Evolutionary conservation across 2,888 invertebrate species (phyloP).

Genomic region (Tromatobia lineatoria): DNA sequence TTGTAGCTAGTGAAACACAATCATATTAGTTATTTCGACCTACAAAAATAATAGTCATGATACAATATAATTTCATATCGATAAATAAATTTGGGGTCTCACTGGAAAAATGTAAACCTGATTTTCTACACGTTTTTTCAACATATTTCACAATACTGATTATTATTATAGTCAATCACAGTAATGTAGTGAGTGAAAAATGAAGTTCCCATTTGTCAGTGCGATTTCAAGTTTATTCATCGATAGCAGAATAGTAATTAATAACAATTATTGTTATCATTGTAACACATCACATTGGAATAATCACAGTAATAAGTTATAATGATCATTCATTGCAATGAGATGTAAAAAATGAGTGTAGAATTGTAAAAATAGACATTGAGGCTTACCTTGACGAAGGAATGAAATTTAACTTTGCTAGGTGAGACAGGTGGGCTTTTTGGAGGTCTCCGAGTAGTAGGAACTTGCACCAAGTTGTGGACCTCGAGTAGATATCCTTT

Average conservation of each 20-base stretch:
- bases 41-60: neutral
- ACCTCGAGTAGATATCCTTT: slow-evolving; percentile 81
- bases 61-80: neutral
- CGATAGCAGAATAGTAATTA: no score
- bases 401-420: slow-evolving; percentile 84
- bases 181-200: no score
- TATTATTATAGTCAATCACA: no score
- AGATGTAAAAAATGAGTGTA: neutral
- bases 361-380: neutral
- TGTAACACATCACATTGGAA: no score
- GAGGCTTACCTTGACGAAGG: slow-evolving; percentile 83
- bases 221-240: no score
- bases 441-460: slow-evolving; percentile 74
- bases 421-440: slow-evolving; percentile 85
- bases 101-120: no score
- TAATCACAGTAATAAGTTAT: no score
- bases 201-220: no score
- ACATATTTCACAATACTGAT: neutral
- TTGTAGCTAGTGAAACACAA: neutral
- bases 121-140: neutral
- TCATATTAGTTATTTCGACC: neutral
- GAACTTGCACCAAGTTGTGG: slow-evolving; percentile 78
- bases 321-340: no score
- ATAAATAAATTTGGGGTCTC: no score
- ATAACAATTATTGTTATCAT: no score